phyloP scores from a whole-genome alignment of 2,113 vertebrate genomes.

The Scopus umbretta region DNA sequence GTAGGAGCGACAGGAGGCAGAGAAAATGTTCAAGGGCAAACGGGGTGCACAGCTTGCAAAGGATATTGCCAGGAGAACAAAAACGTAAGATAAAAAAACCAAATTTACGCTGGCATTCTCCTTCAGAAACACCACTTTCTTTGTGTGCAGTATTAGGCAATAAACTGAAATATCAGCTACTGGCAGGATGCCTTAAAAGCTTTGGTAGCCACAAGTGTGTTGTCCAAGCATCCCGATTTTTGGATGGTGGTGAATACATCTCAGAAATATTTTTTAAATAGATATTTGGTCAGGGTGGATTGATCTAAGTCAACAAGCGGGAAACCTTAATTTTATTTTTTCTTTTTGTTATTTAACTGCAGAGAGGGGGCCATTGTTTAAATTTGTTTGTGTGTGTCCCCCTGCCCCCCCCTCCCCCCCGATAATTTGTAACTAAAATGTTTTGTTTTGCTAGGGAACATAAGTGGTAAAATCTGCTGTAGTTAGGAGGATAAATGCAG shows the following conservation, averaged over 20 bases:
- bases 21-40: slow-evolving; percentile 99
- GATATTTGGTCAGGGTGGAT: background rate
- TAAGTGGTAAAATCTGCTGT: background rate
- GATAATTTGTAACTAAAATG: background rate
- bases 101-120: slow-evolving; percentile 72
- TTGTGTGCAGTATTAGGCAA: background rate
- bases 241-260: slow-evolving; percentile 47
- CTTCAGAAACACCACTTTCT: slow-evolving; percentile 80
- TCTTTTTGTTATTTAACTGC: background rate
- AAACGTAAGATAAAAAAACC: slow-evolving; percentile 92
- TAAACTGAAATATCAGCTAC: background rate
- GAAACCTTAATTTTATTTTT: background rate
- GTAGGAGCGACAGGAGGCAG: slow-evolving; percentile 98
- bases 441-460: background rate
- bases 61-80: slow-evolving; percentile 98
- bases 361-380: background rate
- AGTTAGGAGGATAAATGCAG: background rate
- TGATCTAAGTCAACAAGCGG: background rate
- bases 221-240: background rate
- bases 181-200: background rate
- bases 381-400: too few species aligned
- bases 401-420: too few species aligned
- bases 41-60: slow-evolving; percentile 98
- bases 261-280: background rate
- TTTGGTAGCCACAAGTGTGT: background rate